Conservation (phyloP, 2,113 vertebrate genomes). For the Chaetodon trifascialis region DNA sequence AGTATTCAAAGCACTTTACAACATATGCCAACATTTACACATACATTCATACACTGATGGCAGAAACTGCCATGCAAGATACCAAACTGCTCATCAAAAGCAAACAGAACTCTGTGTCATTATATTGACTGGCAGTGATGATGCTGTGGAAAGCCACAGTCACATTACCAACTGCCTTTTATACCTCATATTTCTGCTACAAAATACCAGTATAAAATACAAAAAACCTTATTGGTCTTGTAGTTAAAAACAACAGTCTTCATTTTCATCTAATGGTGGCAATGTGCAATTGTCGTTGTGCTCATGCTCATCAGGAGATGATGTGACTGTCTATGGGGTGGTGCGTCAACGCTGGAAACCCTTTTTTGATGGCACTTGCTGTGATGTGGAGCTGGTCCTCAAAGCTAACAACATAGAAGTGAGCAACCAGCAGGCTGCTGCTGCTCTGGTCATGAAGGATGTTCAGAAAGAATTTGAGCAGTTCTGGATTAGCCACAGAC, state of each 20-base stretch:
- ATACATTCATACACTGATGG: too few species aligned
- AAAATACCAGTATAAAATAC: too few species aligned
- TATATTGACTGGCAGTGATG: background rate
- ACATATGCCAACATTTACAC: too few species aligned
- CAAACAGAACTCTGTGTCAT: background rate
- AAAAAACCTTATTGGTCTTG: too few species aligned
- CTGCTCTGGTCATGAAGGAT: constrained; percentile 87
- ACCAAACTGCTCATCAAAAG: background rate
- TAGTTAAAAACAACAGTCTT: background rate
- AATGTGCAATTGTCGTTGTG: background rate
- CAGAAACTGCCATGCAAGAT: too few species aligned
- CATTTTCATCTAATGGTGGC: background rate
- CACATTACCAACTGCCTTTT: background rate
- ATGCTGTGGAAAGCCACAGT: background rate
- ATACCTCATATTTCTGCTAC: background rate
- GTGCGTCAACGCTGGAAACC: constrained; percentile 96
- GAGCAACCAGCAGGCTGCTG: constrained; percentile 90
- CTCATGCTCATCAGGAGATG: constrained; percentile 87
- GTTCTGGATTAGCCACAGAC: constrained; percentile 90
- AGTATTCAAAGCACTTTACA: too few species aligned
- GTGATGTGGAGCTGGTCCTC: constrained; percentile 93
- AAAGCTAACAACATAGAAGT: constrained; percentile 95
- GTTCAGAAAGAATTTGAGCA: constrained; percentile 91
- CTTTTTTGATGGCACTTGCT: constrained; percentile 85
- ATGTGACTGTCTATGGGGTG: constrained; percentile 94